Evolutionary conservation across 2,888 invertebrate genomes (phyloP), one percentile per base, ranked within the genome.

Genomic region (Apamea monoglypha): DNA sequence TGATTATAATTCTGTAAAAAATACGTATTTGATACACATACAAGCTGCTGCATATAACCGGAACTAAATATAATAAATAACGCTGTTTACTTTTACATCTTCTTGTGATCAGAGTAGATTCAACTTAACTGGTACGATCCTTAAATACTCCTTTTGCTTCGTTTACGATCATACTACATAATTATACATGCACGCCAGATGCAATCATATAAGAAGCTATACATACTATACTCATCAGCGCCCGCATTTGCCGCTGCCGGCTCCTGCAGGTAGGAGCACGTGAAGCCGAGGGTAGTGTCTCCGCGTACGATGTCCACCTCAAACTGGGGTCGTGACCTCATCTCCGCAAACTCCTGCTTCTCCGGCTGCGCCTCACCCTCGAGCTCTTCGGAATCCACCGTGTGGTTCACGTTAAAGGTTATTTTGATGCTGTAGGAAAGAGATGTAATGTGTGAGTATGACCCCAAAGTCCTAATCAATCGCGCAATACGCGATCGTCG

Each of bases 351-450:
- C 88, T 98, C 98, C 68, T 98, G 97, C 94, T 98, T 98, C 77
- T 98, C 98, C 12, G 95, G 94, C 83, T 95, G 94, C 2, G 97
- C 96, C 87, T 98, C 97, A 80, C 98, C 98, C 2, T 98, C 97
- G 71, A 97, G 92, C 2, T 98, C 98, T 74, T 98, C 98, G 0
- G 98, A 97, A 93, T 99, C 99, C 0, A 99, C 99, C 0, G 99
- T 98, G 95, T 99, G 99, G 94, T 99, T 99, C 0, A 99, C 98
- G 93, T 99, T 99, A 94, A 99, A 98, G 78, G 97, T 98, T 68
- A 99, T 97, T 83, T 87, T 92, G 72, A 96, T 87, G 59, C 96
- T 96, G 93, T 59, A 80, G 78, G 6, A 44, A 29, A 95, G 18
- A 84, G 80, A 21, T 29, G 21, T 14, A 36, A 36, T 36, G 1